Evolutionary conservation across 2,113 vertebrate species (phyloP).

Genomic region (Promerops cafer): DNA sequence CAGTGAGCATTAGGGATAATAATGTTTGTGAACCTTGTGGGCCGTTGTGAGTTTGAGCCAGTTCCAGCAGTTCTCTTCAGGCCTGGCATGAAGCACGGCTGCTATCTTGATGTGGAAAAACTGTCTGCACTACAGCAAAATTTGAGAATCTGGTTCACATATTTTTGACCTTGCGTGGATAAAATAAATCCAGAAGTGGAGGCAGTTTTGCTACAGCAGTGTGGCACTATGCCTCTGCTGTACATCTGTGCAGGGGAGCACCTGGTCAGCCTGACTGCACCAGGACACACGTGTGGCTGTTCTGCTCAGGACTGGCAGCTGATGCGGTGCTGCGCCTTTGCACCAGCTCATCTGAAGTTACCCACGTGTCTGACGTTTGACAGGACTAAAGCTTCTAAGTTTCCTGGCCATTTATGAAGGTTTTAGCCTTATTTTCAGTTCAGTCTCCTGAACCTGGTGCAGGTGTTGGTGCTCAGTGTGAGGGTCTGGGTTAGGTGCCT

Average conservation of each 20-base stretch:
- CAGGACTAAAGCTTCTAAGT: background rate
- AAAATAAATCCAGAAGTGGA: background rate
- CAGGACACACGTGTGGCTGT: fast-evolving
- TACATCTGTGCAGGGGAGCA: fast-evolving
- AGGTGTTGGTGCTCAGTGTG: background rate
- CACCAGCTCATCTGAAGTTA: background rate
- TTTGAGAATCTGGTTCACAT: fast-evolving
- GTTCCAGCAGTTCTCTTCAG: background rate
- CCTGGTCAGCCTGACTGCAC: fast-evolving
- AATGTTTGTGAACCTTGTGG: background rate
- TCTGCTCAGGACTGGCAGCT: background rate
- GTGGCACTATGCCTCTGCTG: background rate
- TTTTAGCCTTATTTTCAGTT: background rate
- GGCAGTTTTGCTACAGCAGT: background rate
- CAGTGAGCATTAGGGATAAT: constrained; percentile 7
- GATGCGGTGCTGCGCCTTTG: fast-evolving
- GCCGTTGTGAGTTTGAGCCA: background rate
- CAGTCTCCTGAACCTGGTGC: background rate
- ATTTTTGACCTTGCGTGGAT: background rate
- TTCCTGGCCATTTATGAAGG: background rate
- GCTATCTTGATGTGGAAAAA: background rate
- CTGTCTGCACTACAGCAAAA: fast-evolving
- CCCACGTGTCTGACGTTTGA: background rate
- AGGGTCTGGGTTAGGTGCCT: background rate
- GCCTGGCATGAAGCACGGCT: background rate